Percentiles rank a stretch among this genome's conserved stretches.
Evolutionary conservation across 2,797 vertebrate species (phyloP).

Genomic region (Hydrolagus colliei): DNA sequence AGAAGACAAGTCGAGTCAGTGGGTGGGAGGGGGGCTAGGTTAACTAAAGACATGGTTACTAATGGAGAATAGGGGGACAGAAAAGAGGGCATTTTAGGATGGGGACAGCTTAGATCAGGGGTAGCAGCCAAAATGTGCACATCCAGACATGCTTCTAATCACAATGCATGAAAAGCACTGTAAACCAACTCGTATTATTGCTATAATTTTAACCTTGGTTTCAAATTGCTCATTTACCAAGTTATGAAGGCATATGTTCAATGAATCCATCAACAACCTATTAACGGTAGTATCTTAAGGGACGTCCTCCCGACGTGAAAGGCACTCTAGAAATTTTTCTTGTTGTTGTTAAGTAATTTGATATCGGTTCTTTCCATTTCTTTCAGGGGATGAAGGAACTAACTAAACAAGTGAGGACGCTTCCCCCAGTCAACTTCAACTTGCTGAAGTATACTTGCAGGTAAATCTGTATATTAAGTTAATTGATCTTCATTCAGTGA

Average conservation of each 20-base stretch:
- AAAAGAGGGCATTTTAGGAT: too few relatives aligned
- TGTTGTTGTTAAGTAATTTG: background rate
- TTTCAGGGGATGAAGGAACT: slow-evolving; percentile 81
- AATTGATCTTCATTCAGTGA: background rate
- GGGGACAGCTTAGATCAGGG: too few relatives aligned
- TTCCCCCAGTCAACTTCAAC: slow-evolving; percentile 90
- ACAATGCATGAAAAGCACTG: background rate
- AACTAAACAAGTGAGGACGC: slow-evolving; percentile 74
- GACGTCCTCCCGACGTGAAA: too few relatives aligned
- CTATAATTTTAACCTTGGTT: background rate
- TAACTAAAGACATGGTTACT: too few relatives aligned
- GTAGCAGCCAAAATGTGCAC: too few relatives aligned
- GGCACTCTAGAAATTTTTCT: too few relatives aligned
- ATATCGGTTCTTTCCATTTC: background rate
- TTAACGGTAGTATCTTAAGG: background rate
- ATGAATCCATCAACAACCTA: background rate
- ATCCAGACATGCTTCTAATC: background rate
- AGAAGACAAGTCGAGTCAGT: too few relatives aligned
- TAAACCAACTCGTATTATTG: background rate
- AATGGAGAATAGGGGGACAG: too few relatives aligned
- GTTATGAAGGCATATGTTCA: background rate
- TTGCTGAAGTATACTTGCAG: slow-evolving; percentile 95
- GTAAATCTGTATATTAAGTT: slow-evolving; percentile 51
- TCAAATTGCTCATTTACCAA: background rate
- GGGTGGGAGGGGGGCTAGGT: too few relatives aligned